Evolutionary conservation across 1,140 invertebrate species (phyloP).

Genomic region (Drosophila albomicans): DNA sequence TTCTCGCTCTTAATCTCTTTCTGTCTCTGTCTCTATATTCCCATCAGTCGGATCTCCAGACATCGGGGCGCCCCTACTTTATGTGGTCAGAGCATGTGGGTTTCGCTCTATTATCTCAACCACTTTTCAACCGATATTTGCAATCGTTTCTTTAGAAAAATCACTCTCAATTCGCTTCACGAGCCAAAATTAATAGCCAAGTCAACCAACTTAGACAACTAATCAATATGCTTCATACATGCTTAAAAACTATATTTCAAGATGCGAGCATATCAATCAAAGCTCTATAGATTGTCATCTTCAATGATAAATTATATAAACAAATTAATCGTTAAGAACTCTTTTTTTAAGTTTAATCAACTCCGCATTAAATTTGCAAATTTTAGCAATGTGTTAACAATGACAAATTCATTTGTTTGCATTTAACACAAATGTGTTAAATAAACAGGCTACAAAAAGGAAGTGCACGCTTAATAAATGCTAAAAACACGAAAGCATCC

Average conservation of each 20-base stretch:
- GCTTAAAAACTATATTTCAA: too few species aligned
- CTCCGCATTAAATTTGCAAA: too few species aligned
- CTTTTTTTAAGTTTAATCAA: too few species aligned
- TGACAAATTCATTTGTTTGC: not conserved
- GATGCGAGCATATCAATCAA: too few species aligned
- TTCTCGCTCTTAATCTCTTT: not conserved
- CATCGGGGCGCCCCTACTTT: conserved; percentile 13
- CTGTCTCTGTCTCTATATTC: not conserved
- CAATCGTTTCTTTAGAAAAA: not conserved
- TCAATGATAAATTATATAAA: too few species aligned
- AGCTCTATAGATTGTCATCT: too few species aligned
- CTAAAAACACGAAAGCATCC: not conserved
- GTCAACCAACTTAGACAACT: not conserved
- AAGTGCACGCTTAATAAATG: not conserved
- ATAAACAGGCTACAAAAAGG: not conserved
- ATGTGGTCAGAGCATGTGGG: conserved; percentile 6
- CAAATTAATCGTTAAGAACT: too few species aligned
- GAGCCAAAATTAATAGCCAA: not conserved
- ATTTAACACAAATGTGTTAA: not conserved
- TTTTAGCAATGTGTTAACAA: not conserved
- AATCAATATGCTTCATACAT: too few species aligned
- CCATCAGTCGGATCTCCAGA: not conserved
- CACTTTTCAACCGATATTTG: not conserved
- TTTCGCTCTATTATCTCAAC: not conserved
- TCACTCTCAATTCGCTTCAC: not conserved